Base-by-base conservation (phyloP, 35 echinoderm and acorn worm genomes). In the Holothuria glaberrima region DNA sequence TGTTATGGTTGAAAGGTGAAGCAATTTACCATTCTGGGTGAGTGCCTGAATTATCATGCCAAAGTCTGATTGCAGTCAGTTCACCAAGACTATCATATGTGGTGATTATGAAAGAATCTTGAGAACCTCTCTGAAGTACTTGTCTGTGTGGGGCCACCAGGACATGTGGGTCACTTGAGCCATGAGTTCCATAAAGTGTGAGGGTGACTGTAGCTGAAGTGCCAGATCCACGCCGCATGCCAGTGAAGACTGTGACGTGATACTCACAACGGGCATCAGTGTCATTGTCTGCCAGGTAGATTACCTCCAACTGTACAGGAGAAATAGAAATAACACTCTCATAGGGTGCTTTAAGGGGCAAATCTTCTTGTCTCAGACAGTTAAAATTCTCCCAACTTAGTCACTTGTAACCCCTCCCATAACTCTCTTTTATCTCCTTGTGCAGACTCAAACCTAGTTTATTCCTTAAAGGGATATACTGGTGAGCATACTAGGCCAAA, bases 41-140 rank as follows among this genome's bases (percentile, higher is more conserved):
- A 22, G 67, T 86, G 13, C 93, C 93, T 64, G 81, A 82, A 48
- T 99, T 99, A 61, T 99, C 93, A 81, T 99, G 97, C 97, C 97
- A 99, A 16, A 99, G 27, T 59, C 97, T 92, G 2, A 95, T 21
- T 26, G 88, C 66, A 16, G 82, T 83, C 56, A 99, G 68, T 21
- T 86, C 86, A 30, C 91, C 93, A 4, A 99, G 83, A 19, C 88
- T 91, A 20, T 79, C 36, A 25, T 76, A 45, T 7, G 93, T 95
- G 22, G 91, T 80, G 44, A 99, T 60, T 46, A 99, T 52, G 52
- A 99, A 99, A 30, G 97, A 99, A 73, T 99, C 97, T 16, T 70
- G 64, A 20, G 83, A 33, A 30, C 94, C 83, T 30, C 91, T 69
- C 74, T 93, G 77, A 35, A 99, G 48, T 5, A 95, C 91, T 45